Conservation (phyloP, 2,888 invertebrate genomes). For the Phyto melanocephala region DNA sequence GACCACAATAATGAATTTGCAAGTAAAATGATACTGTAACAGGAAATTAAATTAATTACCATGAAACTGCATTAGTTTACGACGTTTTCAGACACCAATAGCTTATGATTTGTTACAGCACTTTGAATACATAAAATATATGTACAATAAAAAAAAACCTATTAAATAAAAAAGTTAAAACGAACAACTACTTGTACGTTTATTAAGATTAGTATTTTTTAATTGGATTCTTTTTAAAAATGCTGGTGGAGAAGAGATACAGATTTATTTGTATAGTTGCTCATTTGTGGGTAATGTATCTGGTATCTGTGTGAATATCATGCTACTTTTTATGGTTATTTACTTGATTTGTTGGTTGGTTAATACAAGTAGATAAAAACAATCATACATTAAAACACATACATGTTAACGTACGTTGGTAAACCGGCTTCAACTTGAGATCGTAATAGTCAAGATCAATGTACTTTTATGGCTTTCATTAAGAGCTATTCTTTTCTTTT, state of each 20-base stretch:
- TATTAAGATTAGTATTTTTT: constrained; percentile 31
- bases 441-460: constrained; percentile 60
- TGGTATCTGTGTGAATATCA: constrained; percentile 21
- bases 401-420: constrained; percentile 19
- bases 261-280: background rate
- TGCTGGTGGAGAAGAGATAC: constrained; percentile 9
- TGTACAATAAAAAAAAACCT: background rate
- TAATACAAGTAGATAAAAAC: constrained; percentile 9
- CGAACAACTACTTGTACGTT: background rate
- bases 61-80: constrained; percentile 52
- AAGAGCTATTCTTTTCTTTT: constrained; percentile 12
- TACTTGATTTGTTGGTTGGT: constrained; percentile 31
- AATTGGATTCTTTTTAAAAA: constrained; percentile 48
- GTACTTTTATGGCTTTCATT: constrained; percentile 60
- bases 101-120: background rate
- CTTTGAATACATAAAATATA: background rate
- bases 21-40: constrained; percentile 50
- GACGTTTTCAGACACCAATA: constrained; percentile 16
- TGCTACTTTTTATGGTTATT: background rate
- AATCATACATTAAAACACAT: background rate
- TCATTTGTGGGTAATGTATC: background rate
- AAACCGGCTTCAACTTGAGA: constrained; percentile 52
- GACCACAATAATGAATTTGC: constrained; percentile 22
- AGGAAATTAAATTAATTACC: constrained; percentile 61
- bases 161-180: background rate